A percentile compares a stretch with the other conserved stretches of the same genome.
phyloP scores from a whole-genome alignment of 2,888 invertebrate genomes.

The Cryptosula pallasiana region DNA sequence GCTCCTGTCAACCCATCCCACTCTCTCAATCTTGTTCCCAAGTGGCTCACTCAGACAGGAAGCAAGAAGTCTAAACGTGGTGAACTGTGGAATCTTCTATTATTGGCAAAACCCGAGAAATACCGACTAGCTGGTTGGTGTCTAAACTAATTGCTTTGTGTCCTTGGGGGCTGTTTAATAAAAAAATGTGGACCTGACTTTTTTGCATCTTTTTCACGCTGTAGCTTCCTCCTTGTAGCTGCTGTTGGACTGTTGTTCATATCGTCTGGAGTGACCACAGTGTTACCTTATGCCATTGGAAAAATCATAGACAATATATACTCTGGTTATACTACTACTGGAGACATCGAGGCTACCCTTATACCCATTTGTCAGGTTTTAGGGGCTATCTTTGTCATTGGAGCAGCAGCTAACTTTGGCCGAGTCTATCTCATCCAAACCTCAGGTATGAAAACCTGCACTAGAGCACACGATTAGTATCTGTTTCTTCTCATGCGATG shows the following conservation, averaged over 20 bases:
- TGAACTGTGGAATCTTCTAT: conserved; percentile 39
- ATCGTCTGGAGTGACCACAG: conserved; percentile 87
- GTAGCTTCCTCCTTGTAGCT: conserved; percentile 67
- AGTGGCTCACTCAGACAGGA: no score
- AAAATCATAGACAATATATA: conserved; percentile 87
- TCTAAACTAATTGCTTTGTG: no score
- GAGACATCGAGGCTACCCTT: conserved; percentile 62
- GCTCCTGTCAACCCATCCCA: no score
- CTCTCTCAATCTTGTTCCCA: no score
- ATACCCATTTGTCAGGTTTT: conserved; percentile 65
- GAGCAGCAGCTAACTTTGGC: conserved; percentile 84
- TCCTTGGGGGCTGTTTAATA: no score
- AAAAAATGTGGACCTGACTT: no score
- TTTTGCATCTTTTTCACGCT: no score
- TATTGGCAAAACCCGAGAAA: conserved; percentile 46
- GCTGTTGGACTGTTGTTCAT: conserved; percentile 77
- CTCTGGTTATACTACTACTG: conserved; percentile 59
- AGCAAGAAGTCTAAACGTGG: no score
- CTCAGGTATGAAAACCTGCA: conserved; percentile 67
- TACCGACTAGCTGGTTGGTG: conserved; percentile 43
- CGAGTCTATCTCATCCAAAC: conserved; percentile 86
- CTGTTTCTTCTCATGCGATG: no score
- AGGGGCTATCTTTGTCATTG: conserved; percentile 76
- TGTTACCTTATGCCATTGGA: conserved; percentile 87
- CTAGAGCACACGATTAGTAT: no score